Evolutionary conservation across 1,140 invertebrate genomes (phyloP), one percentile per base, ranked within the genome.

Genomic region (Pogonognathellus flavescens): DNA sequence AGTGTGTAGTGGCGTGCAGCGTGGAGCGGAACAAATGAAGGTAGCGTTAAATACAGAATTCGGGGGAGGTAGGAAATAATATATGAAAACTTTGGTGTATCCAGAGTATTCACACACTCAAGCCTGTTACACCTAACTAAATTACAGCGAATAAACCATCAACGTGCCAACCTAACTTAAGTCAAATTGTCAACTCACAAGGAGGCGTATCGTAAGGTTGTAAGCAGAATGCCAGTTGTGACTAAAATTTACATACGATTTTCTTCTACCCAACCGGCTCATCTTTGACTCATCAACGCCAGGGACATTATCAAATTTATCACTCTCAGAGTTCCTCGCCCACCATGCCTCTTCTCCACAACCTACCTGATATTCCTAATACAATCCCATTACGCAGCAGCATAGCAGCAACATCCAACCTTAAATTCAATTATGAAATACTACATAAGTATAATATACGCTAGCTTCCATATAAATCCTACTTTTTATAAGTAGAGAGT

Each of bases 61-160:
- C 31, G 6, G 6, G 6, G 31, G 31, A 41, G 31, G 31, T 41
- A 41, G 31, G 31, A 41, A 41, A 41, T 41, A 41, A 3, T 3
- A 41, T 41, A 41, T 41, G 6, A 6, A 41, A 41, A 41, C 2
- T 41, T 41, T 41, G 31, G 6, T 41, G 31, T 6, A 41, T 41
- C 31, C 1, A 1, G 31, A 57, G 53, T 57, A 57, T 57, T 57
- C 9, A 9, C 31, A 41, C 31, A 3, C 31, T 41, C 2, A 41
- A 41, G 31, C 31, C 31, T 76, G 41, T 31, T 49, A 76, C 41
- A 76, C 9, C 62, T 10, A 76, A 50, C 70, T 76, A 25, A 76
- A 76, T 76, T 76, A 76, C 31, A 41, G 25, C n/a, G 70, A 76
- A 76, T 76, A 76, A 76, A 76, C 41, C 41, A 76, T 76, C 70